These are phyloP conservation scores for Pseudeuparius sepicola DNA, from an alignment of 2,888 invertebrate species.

Conservation along the genomic window DNA sequence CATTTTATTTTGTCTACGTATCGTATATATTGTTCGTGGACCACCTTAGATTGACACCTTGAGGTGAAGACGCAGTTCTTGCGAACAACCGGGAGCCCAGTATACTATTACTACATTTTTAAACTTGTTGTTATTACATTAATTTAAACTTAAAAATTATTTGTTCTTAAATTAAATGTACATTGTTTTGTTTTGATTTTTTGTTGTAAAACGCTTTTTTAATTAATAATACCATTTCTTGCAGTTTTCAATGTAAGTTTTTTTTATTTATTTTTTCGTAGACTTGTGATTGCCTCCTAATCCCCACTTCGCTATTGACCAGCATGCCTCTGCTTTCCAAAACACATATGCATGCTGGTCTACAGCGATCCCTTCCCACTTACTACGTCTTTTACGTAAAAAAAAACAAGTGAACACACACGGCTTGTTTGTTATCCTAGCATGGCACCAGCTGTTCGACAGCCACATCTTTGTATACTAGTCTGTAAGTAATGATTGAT, in stretches of 20 bases:
- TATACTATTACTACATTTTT: too few species aligned
- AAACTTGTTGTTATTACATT: slow-evolving; percentile 57
- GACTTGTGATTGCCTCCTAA: slow-evolving; percentile 22
- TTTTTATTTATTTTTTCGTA: slow-evolving; percentile 30
- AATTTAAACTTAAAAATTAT: not conserved
- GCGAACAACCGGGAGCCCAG: too few species aligned
- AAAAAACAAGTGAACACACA: too few species aligned
- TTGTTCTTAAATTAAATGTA: slow-evolving; percentile 49
- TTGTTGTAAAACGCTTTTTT: slow-evolving; percentile 63
- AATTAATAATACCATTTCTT: slow-evolving; percentile 66
- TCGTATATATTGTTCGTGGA: slow-evolving; percentile 31
- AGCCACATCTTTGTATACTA: too few species aligned
- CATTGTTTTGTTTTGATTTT: slow-evolving; percentile 66
- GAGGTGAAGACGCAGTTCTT: too few species aligned
- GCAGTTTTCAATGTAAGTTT: slow-evolving; percentile 52
- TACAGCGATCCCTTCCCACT: too few species aligned
- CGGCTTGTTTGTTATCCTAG: slow-evolving; percentile 12
- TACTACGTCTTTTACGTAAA: too few species aligned
- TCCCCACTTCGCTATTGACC: too few species aligned
- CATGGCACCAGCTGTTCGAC: too few species aligned
- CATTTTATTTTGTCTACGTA: slow-evolving; percentile 35
- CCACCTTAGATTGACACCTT: slow-evolving; percentile 29
- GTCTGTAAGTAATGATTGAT: too few species aligned
- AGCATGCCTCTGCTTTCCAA: too few species aligned
- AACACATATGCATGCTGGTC: too few species aligned